Conservation (phyloP, 2,888 invertebrate species). For the Tipula helvola region DNA sequence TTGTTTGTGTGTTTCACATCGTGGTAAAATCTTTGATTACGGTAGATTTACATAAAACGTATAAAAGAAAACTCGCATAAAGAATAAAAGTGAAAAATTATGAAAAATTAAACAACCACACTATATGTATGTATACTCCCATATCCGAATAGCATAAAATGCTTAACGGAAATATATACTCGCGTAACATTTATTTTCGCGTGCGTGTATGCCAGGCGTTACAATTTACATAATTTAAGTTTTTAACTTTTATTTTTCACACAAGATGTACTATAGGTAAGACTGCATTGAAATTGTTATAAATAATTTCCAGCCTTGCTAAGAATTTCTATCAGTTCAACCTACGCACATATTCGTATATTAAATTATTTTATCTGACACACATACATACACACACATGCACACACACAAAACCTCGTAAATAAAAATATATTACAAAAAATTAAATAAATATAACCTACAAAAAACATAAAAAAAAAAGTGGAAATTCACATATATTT, state of each 20-base stretch:
- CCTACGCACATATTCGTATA: not conserved
- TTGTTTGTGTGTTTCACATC: not conserved
- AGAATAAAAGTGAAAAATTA: not conserved
- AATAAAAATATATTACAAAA: not conserved
- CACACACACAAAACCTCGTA: not conserved
- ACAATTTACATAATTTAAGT: not conserved
- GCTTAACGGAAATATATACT: not conserved
- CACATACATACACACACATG: not conserved
- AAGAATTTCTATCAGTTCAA: not conserved
- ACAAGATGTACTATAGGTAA: not conserved
- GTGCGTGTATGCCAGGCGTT: not conserved
- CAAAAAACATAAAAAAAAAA: not conserved
- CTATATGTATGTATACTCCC: not conserved
- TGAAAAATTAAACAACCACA: not conserved
- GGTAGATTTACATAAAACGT: not conserved
- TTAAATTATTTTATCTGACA: not conserved
- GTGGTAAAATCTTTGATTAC: not conserved
- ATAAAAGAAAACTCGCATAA: not conserved
- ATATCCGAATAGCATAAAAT: not conserved
- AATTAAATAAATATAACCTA: not conserved
- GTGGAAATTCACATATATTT: not conserved
- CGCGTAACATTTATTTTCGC: not conserved
- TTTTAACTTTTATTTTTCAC: not conserved
- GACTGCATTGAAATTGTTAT: not conserved
- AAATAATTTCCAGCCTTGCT: not conserved